Conservation (phyloP, 1,140 invertebrate species). For the Coenobita brevimanus region DNA sequence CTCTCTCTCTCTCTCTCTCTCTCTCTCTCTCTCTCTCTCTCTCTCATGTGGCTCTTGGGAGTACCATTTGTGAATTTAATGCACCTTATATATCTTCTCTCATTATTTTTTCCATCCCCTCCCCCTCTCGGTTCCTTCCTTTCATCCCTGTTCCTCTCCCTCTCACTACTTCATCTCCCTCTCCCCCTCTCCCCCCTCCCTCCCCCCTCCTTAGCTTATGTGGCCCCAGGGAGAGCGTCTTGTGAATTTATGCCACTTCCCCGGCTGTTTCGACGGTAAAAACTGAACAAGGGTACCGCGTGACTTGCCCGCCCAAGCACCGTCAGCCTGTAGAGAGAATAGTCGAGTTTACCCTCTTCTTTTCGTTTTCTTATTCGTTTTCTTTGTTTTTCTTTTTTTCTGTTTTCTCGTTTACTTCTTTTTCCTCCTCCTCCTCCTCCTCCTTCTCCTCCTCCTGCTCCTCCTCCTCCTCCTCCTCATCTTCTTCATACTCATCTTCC, state of each 20-base stretch:
- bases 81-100: background rate
- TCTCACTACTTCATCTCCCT: background rate
- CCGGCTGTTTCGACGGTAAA: no score
- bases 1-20: constrained; percentile 27
- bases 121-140: background rate
- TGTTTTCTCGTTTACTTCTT: no score
- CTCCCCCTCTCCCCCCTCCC: background rate
- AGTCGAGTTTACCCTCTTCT: no score
- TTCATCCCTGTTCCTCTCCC: background rate
- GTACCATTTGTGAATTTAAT: background rate
- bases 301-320: no score
- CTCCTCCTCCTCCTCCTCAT: background rate
- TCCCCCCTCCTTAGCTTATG: background rate
- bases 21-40: constrained; percentile 3
- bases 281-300: no score
- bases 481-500: no score
- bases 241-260: no score
- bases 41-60: background rate
- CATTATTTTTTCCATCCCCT: background rate
- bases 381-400: no score
- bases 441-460: background rate
- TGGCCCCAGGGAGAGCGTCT: no score
- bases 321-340: no score
- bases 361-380: no score
- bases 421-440: background rate